Evolutionary conservation across 2,797 vertebrate genomes (phyloP), one percentile per base, ranked within the genome.

Genomic region (Taenioides sp.): DNA sequence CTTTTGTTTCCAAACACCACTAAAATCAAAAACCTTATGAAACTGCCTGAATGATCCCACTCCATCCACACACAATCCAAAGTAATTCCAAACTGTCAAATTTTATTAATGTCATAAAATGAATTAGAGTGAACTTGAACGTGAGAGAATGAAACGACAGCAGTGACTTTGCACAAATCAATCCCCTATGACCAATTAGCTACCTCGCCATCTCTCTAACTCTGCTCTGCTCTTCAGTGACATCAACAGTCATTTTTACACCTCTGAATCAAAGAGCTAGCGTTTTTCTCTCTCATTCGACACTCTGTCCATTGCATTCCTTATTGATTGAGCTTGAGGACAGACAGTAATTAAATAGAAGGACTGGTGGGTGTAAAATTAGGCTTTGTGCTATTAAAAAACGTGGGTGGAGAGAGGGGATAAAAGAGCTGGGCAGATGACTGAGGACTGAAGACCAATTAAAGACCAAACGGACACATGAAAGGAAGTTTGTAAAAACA

Each of bases 341-440:
- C 92, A 93, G 91, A 91, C 85, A 88, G 91, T 93, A 94, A 93
- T 94, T 93, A 93, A 93, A 94, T 73, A 65, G 91, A 93, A 92
- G 82, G 90, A 93, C 91, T 91, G 88, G 86, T 87, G 89, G 90
- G 92, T 94, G 91, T 94, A 94, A 93, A 95, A 94, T 94, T 93
- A 94, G 93, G 89, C 88, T 93, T 86, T 81, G 80, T 89, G 92
- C 92, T 91, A 92, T 93, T 93, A 91, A 90, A 63, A 65, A 90
- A 78, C 81, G 79, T 31, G 87, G 90, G 87, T 73, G 87, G 80
- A 78, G 70, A 80, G 57, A 84, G 81, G 70, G 80, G 77, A 69
- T 78, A 80, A 84, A 80, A 85, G 87, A 88, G 81, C 76, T 62
- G 78, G 76, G 23, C 57, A 80, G 84, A 90, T 88, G 92, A 91